Conservation (phyloP, 92 coral and sea anemone species). For the Metridium senile region DNA sequence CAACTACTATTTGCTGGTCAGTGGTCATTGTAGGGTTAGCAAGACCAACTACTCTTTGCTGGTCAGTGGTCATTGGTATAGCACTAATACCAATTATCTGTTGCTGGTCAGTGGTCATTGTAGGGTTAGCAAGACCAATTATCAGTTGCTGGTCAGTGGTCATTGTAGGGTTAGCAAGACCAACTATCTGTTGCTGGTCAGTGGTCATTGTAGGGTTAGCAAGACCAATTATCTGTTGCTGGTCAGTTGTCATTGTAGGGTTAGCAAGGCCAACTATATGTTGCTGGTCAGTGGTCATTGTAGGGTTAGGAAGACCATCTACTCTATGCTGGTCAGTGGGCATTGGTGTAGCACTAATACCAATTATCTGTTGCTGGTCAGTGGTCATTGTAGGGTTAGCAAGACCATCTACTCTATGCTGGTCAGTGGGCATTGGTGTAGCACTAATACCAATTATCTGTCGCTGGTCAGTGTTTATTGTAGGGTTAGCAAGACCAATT, state of each 20-base stretch:
- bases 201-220: neutral
- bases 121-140: neutral
- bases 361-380: conserved; percentile 7
- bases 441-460: neutral
- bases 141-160: conserved; percentile 8
- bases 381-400: too few relatives aligned
- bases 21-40: neutral
- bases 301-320: too few relatives aligned
- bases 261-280: too few relatives aligned
- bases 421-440: neutral
- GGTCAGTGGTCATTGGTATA: conserved; percentile 1
- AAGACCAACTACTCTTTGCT: neutral
- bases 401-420: neutral
- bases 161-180: neutral
- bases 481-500: neutral
- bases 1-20: neutral
- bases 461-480: neutral
- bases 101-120: conserved; percentile 6
- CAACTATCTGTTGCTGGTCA: conserved; percentile 5
- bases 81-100: neutral
- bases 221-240: neutral
- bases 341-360: neutral
- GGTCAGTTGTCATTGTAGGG: neutral
- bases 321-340: conserved; percentile 15
- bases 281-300: conserved; percentile 26